Evolutionary conservation across 2,797 vertebrate genomes (phyloP).

Genomic region (Kryptolebias ocellatus): DNA sequence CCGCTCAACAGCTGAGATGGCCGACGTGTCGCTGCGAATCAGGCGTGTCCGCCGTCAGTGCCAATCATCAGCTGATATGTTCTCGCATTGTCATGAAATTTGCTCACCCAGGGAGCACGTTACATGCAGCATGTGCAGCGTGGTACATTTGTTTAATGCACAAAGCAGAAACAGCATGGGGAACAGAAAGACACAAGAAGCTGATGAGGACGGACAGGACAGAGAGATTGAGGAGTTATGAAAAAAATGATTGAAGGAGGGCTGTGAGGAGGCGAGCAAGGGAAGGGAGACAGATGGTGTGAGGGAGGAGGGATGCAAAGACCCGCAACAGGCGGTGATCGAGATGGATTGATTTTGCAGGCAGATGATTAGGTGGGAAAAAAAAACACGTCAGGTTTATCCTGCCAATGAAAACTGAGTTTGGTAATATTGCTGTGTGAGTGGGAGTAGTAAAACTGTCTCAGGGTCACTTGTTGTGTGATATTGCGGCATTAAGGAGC

Average conservation of each 20-base stretch:
- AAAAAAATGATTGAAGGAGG: slow-evolving; percentile 73
- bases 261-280: slow-evolving; percentile 53
- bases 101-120: slow-evolving; percentile 13
- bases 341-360: slow-evolving; percentile 76
- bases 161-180: slow-evolving; percentile 11
- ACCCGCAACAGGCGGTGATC: slow-evolving; percentile 70
- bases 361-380: slow-evolving; percentile 70
- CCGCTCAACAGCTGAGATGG: slow-evolving; percentile 50
- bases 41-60: slow-evolving; percentile 44
- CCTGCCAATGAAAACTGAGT: slow-evolving; percentile 53
- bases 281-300: slow-evolving; percentile 70
- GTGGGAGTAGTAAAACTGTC: slow-evolving; percentile 59
- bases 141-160: slow-evolving; percentile 55
- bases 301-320: slow-evolving; percentile 59
- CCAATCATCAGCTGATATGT: slow-evolving; percentile 47
- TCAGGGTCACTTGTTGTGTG: slow-evolving; percentile 69
- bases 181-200: slow-evolving; percentile 19
- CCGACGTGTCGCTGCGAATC: slow-evolving; percentile 38
- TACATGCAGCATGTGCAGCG: slow-evolving; percentile 2
- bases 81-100: slow-evolving; percentile 32
- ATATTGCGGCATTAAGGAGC: slow-evolving; percentile 53
- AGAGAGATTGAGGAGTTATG: slow-evolving; percentile 67
- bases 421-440: slow-evolving; percentile 55
- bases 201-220: slow-evolving; percentile 60
- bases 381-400: slow-evolving; percentile 52